phyloP scores from a whole-genome alignment of 2,113 vertebrate genomes.

The Colinus virginianus region DNA sequence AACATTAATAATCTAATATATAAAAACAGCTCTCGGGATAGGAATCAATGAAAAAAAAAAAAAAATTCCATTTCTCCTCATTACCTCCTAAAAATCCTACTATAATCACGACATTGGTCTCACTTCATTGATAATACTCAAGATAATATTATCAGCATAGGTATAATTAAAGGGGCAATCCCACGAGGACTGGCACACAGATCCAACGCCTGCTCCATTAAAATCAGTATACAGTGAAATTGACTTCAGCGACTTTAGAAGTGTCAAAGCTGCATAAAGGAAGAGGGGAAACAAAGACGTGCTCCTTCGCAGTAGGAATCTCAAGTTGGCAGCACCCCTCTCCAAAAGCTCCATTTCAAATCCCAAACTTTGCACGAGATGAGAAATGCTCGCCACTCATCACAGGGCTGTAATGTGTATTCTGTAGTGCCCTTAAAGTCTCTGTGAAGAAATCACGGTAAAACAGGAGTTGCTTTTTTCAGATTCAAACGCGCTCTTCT shows the following conservation, averaged over 20 bases:
- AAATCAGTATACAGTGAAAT: not conserved
- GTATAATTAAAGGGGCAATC: constrained; percentile 40
- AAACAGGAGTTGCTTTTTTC: not conserved
- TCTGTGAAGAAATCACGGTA: not conserved
- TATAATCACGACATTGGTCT: not conserved
- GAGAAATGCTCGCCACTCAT: not conserved
- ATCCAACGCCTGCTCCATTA: not conserved
- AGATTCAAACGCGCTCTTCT: not conserved
- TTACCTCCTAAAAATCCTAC: not conserved
- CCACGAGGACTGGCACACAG: not conserved
- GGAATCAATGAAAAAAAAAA: accelerated
- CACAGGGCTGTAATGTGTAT: not conserved
- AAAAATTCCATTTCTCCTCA: not conserved
- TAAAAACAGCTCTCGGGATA: not conserved
- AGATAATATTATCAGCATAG: not conserved
- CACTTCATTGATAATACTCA: not conserved
- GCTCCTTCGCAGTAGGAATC: not conserved
- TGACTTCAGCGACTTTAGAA: not conserved
- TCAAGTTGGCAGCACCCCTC: not conserved
- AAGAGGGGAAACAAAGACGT: not conserved
- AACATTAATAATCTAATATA: not conserved
- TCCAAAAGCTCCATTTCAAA: not conserved
- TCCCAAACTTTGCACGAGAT: not conserved
- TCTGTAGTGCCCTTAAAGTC: not conserved
- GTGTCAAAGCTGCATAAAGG: not conserved